A percentile compares a stretch with the other conserved stretches of the same genome.
Conservation (phyloP, 2,888 invertebrate species). For the Cheilosia vulpina region DNA sequence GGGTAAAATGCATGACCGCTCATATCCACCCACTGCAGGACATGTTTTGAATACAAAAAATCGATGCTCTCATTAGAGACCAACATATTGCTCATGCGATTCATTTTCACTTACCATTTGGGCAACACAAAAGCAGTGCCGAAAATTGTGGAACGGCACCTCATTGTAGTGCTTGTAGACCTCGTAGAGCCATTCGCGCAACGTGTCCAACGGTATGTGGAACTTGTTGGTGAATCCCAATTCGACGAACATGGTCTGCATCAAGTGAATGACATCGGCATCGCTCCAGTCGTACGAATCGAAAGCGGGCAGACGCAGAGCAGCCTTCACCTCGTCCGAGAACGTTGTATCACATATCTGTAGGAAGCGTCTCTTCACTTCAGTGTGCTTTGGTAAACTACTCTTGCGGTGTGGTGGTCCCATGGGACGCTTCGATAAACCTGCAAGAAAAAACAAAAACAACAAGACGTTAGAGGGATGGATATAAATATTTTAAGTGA, state of each 20-base stretch:
- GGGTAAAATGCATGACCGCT: background rate
- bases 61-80: slow-evolving; percentile 45
- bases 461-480: slow-evolving; percentile 1
- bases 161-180: slow-evolving; percentile 93
- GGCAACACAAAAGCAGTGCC: slow-evolving; percentile 93
- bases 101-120: slow-evolving; percentile 88
- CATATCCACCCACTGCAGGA: background rate
- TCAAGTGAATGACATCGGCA: slow-evolving; percentile 89
- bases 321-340: slow-evolving; percentile 83
- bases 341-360: slow-evolving; percentile 84
- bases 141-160: slow-evolving; percentile 94
- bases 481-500: background rate
- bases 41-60: slow-evolving; percentile 32
- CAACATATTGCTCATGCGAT: too few relatives aligned
- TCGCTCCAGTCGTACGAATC: slow-evolving; percentile 93
- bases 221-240: slow-evolving; percentile 90
- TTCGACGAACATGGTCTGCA: slow-evolving; percentile 93
- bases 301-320: slow-evolving; percentile 85
- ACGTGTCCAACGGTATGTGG: slow-evolving; percentile 88
- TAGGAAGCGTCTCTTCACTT: slow-evolving; percentile 83
- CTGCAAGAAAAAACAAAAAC: slow-evolving; percentile 76
- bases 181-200: slow-evolving; percentile 90
- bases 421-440: slow-evolving; percentile 83
- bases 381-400: slow-evolving; percentile 84
- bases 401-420: slow-evolving; percentile 83